phyloP scores from a whole-genome alignment of 2,113 vertebrate species.

The Rhombomys opimus region DNA sequence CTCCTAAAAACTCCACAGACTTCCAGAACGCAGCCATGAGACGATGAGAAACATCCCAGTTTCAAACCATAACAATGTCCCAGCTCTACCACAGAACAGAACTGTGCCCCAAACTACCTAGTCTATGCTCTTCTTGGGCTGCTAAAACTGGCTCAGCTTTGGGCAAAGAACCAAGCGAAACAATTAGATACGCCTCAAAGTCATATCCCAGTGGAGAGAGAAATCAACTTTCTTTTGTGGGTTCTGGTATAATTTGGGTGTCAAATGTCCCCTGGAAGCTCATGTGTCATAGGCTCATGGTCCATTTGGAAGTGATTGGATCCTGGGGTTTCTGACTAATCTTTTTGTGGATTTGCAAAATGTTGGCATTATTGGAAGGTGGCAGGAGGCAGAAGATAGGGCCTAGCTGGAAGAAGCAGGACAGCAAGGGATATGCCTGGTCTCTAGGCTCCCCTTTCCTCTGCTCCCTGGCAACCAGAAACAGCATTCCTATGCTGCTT shows the following conservation, averaged over 20 bases:
- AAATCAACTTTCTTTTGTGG: not conserved
- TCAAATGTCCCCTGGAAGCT: not conserved
- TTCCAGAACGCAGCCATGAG: not conserved
- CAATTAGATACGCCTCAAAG: not conserved
- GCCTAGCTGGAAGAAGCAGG: not conserved
- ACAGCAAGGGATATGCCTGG: not conserved
- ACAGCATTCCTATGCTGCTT: not conserved
- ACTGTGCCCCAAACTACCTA: not conserved
- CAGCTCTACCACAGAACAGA: not conserved
- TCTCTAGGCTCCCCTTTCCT: not conserved
- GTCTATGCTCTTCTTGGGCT: not conserved
- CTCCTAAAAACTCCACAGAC: not conserved
- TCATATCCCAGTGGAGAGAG: not conserved
- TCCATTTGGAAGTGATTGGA: not conserved
- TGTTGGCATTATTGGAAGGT: not conserved
- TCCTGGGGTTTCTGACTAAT: not conserved
- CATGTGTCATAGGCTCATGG: not conserved
- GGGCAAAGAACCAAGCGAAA: not conserved
- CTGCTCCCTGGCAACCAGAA: not conserved
- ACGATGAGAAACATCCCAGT: not conserved
- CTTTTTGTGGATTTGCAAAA: not conserved
- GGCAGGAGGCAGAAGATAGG: not conserved
- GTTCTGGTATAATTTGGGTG: not conserved
- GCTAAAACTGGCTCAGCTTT: not conserved
- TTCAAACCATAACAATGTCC: not conserved